Conservation (phyloP, 1,140 invertebrate species). For the Papilio machaon region DNA sequence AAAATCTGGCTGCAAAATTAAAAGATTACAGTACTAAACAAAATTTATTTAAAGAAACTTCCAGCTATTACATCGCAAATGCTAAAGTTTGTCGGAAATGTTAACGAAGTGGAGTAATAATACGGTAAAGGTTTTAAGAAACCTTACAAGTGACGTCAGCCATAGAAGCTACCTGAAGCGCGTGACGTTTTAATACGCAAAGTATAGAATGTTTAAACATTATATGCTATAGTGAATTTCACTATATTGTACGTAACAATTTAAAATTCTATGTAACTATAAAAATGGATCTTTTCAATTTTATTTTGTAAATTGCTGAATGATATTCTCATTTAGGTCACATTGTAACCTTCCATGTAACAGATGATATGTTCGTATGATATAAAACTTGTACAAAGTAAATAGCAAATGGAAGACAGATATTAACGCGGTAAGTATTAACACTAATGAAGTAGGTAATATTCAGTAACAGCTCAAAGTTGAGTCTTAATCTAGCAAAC, state of each 20-base stretch:
- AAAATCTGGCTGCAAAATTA: not conserved
- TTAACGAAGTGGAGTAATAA: conserved; percentile 53
- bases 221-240: too few species aligned
- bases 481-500: conserved; percentile 35
- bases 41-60: not conserved
- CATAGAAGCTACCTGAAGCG: conserved; percentile 49
- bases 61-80: not conserved
- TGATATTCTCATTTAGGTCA: not conserved
- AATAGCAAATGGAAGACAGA: conserved; percentile 11
- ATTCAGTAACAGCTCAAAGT: conserved; percentile 27
- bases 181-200: conserved; percentile 29
- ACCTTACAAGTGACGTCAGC: conserved; percentile 64
- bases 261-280: not conserved
- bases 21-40: not conserved
- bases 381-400: not conserved
- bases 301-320: too few species aligned
- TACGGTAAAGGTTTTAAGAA: conserved; percentile 69
- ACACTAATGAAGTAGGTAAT: conserved; percentile 33
- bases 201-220: not conserved
- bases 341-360: not conserved
- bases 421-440: not conserved
- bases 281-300: too few species aligned
- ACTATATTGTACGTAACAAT: not conserved
- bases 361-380: not conserved
- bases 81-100: conserved; percentile 51